phyloP scores from a whole-genome alignment of 2,888 invertebrate species.

The Synanthedon formicaeformis region DNA sequence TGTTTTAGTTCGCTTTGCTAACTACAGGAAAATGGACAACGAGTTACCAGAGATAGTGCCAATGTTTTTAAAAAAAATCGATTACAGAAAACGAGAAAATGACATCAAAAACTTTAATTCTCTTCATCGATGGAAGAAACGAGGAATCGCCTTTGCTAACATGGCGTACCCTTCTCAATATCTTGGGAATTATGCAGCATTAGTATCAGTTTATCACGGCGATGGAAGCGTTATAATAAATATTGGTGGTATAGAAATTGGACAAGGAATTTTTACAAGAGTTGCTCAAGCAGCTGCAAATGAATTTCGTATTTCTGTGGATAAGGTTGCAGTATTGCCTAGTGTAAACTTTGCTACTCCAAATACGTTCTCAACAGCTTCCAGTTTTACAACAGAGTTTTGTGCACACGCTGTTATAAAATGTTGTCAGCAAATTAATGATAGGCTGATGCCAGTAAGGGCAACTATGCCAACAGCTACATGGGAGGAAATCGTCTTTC shows the following conservation, averaged over 20 bases:
- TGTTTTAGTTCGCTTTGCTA: constrained; percentile 55
- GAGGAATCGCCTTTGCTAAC: constrained; percentile 71
- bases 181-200: constrained; percentile 39
- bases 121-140: constrained; percentile 78
- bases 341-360: constrained; percentile 71
- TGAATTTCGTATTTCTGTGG: constrained; percentile 72
- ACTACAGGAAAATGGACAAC: constrained; percentile 33
- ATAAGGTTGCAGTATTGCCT: constrained; percentile 74
- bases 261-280: constrained; percentile 80
- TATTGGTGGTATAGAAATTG: constrained; percentile 75
- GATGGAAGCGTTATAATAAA: constrained; percentile 73
- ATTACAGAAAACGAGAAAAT: constrained; percentile 52
- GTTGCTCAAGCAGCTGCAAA: constrained; percentile 75
- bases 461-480: constrained; percentile 47
- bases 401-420: constrained; percentile 65
- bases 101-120: constrained; percentile 63
- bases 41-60: constrained; percentile 22
- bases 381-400: constrained; percentile 75
- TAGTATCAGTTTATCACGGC: constrained; percentile 70
- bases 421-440: constrained; percentile 55
- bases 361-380: constrained; percentile 74
- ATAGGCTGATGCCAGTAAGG: constrained; percentile 53
- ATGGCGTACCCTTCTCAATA: constrained; percentile 66
- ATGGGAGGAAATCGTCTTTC: constrained; percentile 63
- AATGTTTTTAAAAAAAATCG: constrained; percentile 23